These are phyloP conservation scores for Drosophila sulfurigaster DNA, from an alignment of 1,140 invertebrate genomes.

Conservation along the genomic window DNA sequence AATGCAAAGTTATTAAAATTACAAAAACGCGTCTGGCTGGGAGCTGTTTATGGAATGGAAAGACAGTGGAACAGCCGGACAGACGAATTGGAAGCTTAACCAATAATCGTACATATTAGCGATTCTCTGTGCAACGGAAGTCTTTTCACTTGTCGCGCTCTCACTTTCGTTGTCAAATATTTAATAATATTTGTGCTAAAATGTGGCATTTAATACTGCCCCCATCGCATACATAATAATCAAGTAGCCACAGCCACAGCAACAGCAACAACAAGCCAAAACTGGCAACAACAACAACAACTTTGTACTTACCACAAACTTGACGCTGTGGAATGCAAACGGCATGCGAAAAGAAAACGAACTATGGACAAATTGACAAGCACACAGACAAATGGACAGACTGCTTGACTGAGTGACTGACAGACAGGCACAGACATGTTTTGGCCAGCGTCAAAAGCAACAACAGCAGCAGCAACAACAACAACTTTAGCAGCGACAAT, in stretches of 20 bases:
- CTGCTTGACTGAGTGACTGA: conserved; percentile 22
- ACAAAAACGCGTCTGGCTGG: conserved; percentile 48
- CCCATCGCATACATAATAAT: conserved; percentile 65
- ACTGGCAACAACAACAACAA: conserved; percentile 25
- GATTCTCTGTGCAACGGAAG: conserved; percentile 68
- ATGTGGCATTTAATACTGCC: conserved; percentile 64
- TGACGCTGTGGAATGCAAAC: conserved; percentile 66
- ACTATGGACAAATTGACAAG: conserved; percentile 44
- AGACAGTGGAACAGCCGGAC: background rate
- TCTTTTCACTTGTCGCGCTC: conserved; percentile 66
- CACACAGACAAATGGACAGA: conserved; percentile 21
- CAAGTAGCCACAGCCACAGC: conserved; percentile 10
- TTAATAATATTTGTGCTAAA: conserved; percentile 79
- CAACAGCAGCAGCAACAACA: conserved; percentile 6
- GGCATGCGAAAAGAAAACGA: conserved; percentile 76
- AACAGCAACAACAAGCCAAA: conserved; percentile 23
- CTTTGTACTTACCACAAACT: conserved; percentile 27
- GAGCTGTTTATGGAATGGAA: conserved; percentile 4
- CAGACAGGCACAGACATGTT: conserved; percentile 50
- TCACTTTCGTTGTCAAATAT: conserved; percentile 70
- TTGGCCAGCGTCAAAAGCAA: conserved; percentile 41
- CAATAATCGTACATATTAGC: conserved; percentile 81
- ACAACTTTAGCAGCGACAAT: conserved; percentile 39
- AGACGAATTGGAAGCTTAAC: conserved; percentile 16
- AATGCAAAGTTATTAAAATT: conserved; percentile 69